Base-by-base conservation (phyloP, 2,113 vertebrate species). In the Pseudopipra pipra region DNA sequence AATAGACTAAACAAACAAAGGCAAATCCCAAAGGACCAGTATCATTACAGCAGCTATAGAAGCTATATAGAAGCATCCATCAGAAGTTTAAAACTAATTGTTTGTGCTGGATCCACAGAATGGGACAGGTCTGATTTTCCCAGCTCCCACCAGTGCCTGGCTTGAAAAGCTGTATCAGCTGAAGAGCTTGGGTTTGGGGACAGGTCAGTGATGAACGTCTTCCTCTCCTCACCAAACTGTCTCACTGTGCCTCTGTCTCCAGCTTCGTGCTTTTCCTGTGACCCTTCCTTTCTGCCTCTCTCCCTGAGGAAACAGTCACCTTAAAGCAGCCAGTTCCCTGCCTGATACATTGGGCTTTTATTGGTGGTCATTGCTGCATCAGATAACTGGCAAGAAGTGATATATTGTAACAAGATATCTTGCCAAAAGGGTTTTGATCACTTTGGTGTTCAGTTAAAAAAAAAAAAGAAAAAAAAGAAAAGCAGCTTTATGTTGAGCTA, bases 31-130 rank as follows among this genome's bases (percentile, higher is more conserved):
- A 55, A 79, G 63, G 43, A 62, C 43, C 59, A 86, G 9, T 58
- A 88, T 66, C 12, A 77, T 70, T 66, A 79, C n/a, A 85, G 49
- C 75, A 89, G 35, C n/a, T 65, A 75, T 4, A 74, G 59, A 79
- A 84, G 25, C 28, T 84, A 49, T 33, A 81, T 1, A 71, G 71
- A 65, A 83, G 23, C 37, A 95, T 66, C 31, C 20, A 83, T 41
- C 41, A 73, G 54, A 88, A 94, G 58, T n/a, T 83, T 85, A 88
- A 92, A 91, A 80, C 25, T 19, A 85, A 68, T 56, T 85, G 28
- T 72, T 46, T 46, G 58, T 58, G 58, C 25, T 80, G 35, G 51
- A 81, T 63, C 47, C 61, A 81, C 61, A 75, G 39, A 71, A 81
- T 0, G 2, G 17, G 70, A 71, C 2, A 31, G 46, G 51, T 3